Base-by-base conservation (phyloP, 2,113 vertebrate genomes). In the Poeciliopsis turrubarensis region DNA sequence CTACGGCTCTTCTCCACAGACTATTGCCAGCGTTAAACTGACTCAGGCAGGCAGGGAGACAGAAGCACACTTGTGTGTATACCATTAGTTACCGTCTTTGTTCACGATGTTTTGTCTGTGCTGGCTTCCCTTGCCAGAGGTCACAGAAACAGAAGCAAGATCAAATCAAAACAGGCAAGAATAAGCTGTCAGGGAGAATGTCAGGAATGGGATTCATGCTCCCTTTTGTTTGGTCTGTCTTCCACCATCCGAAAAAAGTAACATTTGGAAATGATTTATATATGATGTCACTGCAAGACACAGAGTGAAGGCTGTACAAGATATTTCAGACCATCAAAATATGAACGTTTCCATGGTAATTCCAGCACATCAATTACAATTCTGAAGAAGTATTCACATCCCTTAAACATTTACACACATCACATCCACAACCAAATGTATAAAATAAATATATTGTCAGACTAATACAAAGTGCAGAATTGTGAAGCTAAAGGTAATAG, bases 21-120 rank as follows among this genome's bases (percentile, higher is more conserved):
- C 67, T 10, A 37, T 25, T 68, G 65, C 60, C 85, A 87, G 84
- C 86, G 79, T 67, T 30, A 68, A 70, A 75, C 80, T 31, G 51
- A 85, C 70, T 70, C 44, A 1, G 68, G 73, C 60, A 63, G 41
- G 30, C 64, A 10, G 51, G 25, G 51, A 85, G 70, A 91, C 90
- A 87, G 87, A 82, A 81, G 82, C 77, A 76, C 79, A 79, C 73
- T 88, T 90, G 89, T 89, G 84, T 66, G 39, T 76, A 30, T 8
- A 77, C 82, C 75, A 60, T 87, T 73, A 75, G 79, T 73, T 79
- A n/a, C 57, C 7, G 68, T 65, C 81, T 86, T 80, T 86, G 89
- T 91, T 88, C 68, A 88, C 81, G 77, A 84, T 90, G 88, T 93
- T 91, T 80, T 89, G 91, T 89, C 90, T 60, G 79, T 88, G 88